Conservation (phyloP, 35 echinoderm and acorn worm genomes). For the Amphiura filiformis region DNA sequence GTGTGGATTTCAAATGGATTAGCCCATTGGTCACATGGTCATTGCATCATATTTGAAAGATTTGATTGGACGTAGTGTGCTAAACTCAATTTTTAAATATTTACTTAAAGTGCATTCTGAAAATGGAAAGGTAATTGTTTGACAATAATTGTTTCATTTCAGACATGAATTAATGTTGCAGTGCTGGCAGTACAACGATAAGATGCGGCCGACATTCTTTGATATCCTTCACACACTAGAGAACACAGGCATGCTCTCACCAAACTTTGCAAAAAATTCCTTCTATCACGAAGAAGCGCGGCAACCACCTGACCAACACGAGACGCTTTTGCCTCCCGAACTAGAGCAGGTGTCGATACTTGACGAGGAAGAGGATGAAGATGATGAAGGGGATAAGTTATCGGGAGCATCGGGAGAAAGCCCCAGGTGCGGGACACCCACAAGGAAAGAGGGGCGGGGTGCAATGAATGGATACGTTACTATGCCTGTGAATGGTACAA, state of each 20-base stretch:
- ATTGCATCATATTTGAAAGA: no score
- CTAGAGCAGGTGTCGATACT: slow-evolving; percentile 72
- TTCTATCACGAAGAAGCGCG: slow-evolving; percentile 78
- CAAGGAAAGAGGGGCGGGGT: slow-evolving; percentile 35
- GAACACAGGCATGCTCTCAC: slow-evolving; percentile 39
- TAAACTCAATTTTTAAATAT: no score
- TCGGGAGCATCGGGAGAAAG: background rate
- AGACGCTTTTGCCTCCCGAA: slow-evolving; percentile 23
- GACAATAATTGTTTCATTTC: background rate
- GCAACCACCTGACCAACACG: slow-evolving; percentile 13
- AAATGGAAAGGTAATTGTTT: no score
- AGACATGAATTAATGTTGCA: slow-evolving; percentile 85
- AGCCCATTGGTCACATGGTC: no score
- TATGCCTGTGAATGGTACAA: slow-evolving; percentile 16
- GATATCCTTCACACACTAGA: slow-evolving; percentile 72
- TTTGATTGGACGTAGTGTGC: no score
- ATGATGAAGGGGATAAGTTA: slow-evolving; percentile 26
- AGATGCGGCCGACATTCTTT: slow-evolving; percentile 79
- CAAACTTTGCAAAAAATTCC: slow-evolving; percentile 50
- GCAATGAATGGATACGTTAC: slow-evolving; percentile 49
- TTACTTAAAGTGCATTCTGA: no score
- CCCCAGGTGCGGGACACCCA: slow-evolving; percentile 8
- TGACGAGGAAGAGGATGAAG: slow-evolving; percentile 26
- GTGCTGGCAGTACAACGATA: slow-evolving; percentile 93
- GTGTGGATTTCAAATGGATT: no score